phyloP scores from a whole-genome alignment of 2,888 invertebrate species.

The Hartigia nigra region DNA sequence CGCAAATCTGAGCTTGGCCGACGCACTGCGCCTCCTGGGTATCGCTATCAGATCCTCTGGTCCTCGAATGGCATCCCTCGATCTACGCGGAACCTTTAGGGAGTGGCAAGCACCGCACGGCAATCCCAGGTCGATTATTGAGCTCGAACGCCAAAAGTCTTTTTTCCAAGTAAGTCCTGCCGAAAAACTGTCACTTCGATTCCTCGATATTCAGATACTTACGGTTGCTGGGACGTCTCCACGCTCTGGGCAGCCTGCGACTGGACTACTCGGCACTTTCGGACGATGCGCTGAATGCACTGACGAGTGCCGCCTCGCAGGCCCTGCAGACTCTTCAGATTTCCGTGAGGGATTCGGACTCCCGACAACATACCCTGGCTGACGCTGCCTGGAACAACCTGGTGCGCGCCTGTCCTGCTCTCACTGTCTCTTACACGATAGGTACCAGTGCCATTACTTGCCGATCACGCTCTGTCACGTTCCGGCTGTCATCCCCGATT shows the following conservation, averaged over 20 bases:
- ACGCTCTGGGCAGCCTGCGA: conserved; percentile 60
- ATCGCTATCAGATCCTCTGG: conserved; percentile 59
- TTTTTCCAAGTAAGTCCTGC: neutral
- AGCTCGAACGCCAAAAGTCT: neutral
- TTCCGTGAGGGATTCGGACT: conserved; percentile 64
- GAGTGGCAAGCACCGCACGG: conserved; percentile 63
- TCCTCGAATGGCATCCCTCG: conserved; percentile 59
- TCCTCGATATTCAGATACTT: conserved; percentile 47
- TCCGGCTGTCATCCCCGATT: no score
- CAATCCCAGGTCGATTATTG: conserved; percentile 50
- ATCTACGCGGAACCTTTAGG: conserved; percentile 65
- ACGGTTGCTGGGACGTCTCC: conserved; percentile 60
- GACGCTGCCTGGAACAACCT: conserved; percentile 65
- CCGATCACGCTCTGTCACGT: no score
- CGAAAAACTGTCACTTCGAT: neutral
- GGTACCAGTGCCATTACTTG: no score
- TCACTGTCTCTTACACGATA: conserved; percentile 63
- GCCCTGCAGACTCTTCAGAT: conserved; percentile 62
- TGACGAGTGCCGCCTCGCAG: conserved; percentile 61
- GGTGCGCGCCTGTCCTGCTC: conserved; percentile 59
- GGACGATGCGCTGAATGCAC: conserved; percentile 61
- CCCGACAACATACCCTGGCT: conserved; percentile 61
- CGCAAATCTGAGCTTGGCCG: conserved; percentile 64
- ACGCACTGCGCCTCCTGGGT: conserved; percentile 64
- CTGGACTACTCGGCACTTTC: conserved; percentile 67